Base-by-base conservation (phyloP, 2,888 invertebrate species). In the Acronicta leporina region DNA sequence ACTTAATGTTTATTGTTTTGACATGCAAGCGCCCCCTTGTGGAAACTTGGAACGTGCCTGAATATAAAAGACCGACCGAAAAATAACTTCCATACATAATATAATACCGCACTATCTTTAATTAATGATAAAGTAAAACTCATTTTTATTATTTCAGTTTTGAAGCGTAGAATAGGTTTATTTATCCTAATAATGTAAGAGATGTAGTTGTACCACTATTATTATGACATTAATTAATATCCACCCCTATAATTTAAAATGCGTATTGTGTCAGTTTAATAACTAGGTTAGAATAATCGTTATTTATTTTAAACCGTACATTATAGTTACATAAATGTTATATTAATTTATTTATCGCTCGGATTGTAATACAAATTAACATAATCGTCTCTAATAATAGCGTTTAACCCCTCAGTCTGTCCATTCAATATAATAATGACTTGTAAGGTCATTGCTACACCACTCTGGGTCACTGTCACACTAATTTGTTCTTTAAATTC, bases 371-470 rank as follows among this genome's bases (percentile, higher is more conserved):
- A 59, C 63, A 68, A 72, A 63, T 78, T 72, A 79, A 67, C 54
- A 76, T 79, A 72, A 77, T 82, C 69, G 60, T 50, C 47, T 64
- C 50, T 72, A 75, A 75, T 75, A 82, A 76, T 64, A 49, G 69
- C 75, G 71, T 79, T 75, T 77, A 78, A 72, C 77, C 79, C 67
- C 61, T 79, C 79, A 77, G 74, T 77, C 76, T 62, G 77, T 73
- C 67, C 80, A 84, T 83, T 85, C 82, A 81, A 81, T 76, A 79
- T 80, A 80, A 76, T 83, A 82, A 86, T 83, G 76, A 81, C 77
- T 78, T 74, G 68, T 81, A 84, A 83, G 88, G 86, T 86, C 86
- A 87, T 80, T 87, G 87, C 82, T 86, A 82, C 80, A 78, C 73
- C 69, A 70, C 79, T 73, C 68, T 68, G 51, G 71, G 53, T 72